Conservation (phyloP, 2,888 invertebrate genomes). For the Epinotia ramella region DNA sequence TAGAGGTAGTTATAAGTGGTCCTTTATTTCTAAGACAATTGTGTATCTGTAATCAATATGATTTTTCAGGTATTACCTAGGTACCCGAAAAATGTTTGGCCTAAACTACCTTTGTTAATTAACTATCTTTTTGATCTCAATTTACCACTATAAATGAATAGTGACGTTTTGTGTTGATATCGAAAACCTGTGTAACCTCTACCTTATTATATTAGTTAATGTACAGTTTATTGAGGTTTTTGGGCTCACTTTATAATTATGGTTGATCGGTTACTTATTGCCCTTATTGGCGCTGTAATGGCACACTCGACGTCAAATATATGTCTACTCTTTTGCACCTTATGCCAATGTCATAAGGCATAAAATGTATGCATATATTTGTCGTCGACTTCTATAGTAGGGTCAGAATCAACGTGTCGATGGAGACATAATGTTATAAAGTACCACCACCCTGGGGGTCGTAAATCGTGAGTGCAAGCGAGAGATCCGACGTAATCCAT, state of each 20-base stretch:
- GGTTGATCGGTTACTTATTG: no score
- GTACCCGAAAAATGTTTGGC: not conserved
- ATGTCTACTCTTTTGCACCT: no score
- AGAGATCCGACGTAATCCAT: no score
- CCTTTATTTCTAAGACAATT: not conserved
- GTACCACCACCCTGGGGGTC: no score
- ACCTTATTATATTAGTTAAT: slow-evolving; percentile 15
- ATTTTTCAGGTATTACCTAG: not conserved
- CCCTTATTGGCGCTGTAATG: no score
- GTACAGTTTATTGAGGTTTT: slow-evolving; percentile 18
- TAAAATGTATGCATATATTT: no score
- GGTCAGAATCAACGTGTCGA: no score
- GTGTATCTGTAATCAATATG: not conserved
- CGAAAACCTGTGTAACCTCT: slow-evolving; percentile 30
- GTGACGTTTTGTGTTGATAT: slow-evolving; percentile 11
- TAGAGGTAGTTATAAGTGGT: slow-evolving; percentile 25
- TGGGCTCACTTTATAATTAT: not conserved
- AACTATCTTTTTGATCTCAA: slow-evolving; percentile 38
- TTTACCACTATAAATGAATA: slow-evolving; percentile 15
- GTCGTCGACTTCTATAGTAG: no score
- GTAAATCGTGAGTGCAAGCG: no score
- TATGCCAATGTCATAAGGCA: no score
- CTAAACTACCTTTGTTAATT: slow-evolving; percentile 17
- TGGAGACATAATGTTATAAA: no score
- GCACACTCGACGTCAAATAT: no score